These are phyloP conservation scores for Bergia puertoricense DNA, from an alignment of 92 coral and sea anemone genomes.

Conservation along the genomic window DNA sequence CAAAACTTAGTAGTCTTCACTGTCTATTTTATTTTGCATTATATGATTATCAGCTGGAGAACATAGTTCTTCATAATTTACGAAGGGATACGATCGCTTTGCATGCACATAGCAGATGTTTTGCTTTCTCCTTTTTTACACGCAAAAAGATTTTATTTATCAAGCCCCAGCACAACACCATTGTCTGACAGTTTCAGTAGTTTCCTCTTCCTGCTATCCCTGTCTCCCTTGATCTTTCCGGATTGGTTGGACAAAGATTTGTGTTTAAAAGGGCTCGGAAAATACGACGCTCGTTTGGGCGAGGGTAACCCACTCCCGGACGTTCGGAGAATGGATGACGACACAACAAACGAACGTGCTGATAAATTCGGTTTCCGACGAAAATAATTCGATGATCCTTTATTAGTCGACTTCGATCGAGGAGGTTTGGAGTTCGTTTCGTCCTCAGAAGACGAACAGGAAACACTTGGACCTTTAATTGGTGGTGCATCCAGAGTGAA, in stretches of 20 bases:
- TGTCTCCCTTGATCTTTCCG: slow-evolving; percentile 10
- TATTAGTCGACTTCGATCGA: background rate
- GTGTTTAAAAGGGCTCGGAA: slow-evolving; percentile 37
- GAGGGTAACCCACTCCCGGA: slow-evolving; percentile 24
- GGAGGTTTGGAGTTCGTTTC: slow-evolving; percentile 16
- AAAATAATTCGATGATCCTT: background rate
- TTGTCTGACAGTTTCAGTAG: background rate
- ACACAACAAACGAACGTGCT: background rate
- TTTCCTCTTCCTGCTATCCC: slow-evolving; percentile 16
- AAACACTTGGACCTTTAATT: background rate
- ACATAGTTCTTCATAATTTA: background rate
- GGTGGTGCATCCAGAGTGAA: slow-evolving; percentile 31
- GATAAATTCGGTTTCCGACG: slow-evolving; percentile 16
- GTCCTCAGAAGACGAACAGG: slow-evolving; percentile 8
- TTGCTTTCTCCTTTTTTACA: background rate
- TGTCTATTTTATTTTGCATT: too few species aligned
- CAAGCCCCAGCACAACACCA: background rate
- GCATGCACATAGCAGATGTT: background rate
- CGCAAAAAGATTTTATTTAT: background rate
- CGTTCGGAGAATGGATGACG: slow-evolving; percentile 15
- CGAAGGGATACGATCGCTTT: background rate
- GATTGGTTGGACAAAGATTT: slow-evolving; percentile 2
- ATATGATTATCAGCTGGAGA: too few species aligned
- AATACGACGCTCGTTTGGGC: slow-evolving; percentile 27
- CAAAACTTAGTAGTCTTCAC: too few species aligned